A percentile compares a stretch with the other conserved stretches of the same genome.
Evolutionary conservation across 2,888 invertebrate species (phyloP).

Genomic region (Eupithecia vulgata): DNA sequence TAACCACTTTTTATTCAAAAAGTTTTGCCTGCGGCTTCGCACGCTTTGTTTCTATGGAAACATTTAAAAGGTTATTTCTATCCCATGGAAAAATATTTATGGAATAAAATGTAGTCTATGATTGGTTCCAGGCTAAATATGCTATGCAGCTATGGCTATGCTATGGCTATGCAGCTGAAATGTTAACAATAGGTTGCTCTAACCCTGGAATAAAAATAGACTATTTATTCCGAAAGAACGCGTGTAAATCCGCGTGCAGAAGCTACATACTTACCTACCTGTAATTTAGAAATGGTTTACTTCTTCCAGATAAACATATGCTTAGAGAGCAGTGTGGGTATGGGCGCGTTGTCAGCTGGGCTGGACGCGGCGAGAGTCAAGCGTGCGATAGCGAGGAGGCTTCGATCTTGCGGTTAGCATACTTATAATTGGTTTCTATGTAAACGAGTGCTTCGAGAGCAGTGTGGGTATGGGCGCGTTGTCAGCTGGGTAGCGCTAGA

Average conservation of each 20-base stretch:
- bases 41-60: no score
- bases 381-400: conserved; percentile 63
- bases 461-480: conserved; percentile 65
- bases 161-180: no score
- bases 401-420: conserved; percentile 64
- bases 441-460: conserved; percentile 73
- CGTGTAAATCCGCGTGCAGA: not conserved
- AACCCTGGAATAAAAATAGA: no score
- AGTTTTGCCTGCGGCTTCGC: no score
- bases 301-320: conserved; percentile 64
- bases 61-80: no score
- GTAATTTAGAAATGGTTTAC: not conserved
- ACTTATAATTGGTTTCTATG: conserved; percentile 35
- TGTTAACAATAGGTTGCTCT: no score
- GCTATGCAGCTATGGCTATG: no score
- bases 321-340: conserved; percentile 67
- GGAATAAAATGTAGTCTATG: no score
- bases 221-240: not conserved
- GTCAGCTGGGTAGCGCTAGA: conserved; percentile 74
- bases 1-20: no score
- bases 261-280: not conserved
- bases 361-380: conserved; percentile 75
- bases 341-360: conserved; percentile 73
- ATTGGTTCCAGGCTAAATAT: no score
- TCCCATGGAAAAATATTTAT: no score